Conservation (phyloP, 2,797 vertebrate genomes). For the Pseudochaenichthys georgianus region DNA sequence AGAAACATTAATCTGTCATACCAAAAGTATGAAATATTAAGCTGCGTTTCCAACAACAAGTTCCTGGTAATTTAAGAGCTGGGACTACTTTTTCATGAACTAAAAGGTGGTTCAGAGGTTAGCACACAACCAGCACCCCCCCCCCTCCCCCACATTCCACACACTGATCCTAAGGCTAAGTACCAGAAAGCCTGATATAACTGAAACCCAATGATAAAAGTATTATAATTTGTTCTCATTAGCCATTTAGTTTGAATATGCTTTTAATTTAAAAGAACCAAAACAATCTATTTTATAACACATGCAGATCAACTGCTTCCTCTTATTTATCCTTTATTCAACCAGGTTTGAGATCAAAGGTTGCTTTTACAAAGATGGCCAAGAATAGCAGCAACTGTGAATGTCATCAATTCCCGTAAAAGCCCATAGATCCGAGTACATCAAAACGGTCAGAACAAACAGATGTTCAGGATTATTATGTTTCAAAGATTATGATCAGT, state of each 20-base stretch:
- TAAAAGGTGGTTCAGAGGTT: slow-evolving; percentile 1
- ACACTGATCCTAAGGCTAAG: neutral
- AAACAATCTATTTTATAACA: neutral
- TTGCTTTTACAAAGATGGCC: neutral
- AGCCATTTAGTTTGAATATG: neutral
- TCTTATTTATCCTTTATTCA: neutral
- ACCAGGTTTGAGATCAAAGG: neutral
- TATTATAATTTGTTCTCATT: neutral
- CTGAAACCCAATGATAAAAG: neutral
- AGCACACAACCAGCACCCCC: neutral
- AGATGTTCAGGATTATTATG: neutral
- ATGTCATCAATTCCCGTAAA: neutral
- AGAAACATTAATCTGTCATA: neutral
- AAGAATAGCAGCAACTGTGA: neutral
- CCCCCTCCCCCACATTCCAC: slow-evolving; percentile 1
- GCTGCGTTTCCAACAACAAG: too few species aligned
- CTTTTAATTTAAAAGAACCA: neutral
- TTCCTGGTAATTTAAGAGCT: too few species aligned
- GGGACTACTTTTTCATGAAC: too few species aligned
- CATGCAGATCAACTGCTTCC: neutral
- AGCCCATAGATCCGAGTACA: neutral
- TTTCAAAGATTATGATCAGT: neutral
- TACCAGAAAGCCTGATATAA: neutral
- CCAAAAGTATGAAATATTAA: neutral
- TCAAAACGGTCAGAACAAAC: neutral